These are phyloP conservation scores for Heliconius nattereri DNA, from an alignment of 1,140 invertebrate genomes.

Conservation along the genomic window DNA sequence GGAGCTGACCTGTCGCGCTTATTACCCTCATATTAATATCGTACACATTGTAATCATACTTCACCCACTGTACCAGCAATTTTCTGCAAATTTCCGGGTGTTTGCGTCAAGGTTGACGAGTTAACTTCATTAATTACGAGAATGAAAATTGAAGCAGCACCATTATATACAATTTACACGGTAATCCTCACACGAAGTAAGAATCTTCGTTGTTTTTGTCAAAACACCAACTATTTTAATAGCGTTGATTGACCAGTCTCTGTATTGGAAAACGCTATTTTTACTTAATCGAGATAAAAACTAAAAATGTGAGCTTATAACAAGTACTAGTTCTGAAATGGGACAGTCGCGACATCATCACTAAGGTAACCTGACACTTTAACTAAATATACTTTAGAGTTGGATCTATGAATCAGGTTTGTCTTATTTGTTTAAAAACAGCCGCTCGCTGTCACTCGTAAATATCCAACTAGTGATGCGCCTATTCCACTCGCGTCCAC, in stretches of 20 bases:
- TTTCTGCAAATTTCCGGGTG: constrained; percentile 35
- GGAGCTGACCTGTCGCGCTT: constrained; percentile 26
- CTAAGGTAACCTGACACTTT: constrained; percentile 30
- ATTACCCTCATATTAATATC: constrained; percentile 41
- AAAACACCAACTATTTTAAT: constrained; percentile 28
- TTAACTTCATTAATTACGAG: constrained; percentile 15
- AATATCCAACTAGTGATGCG: constrained; percentile 19
- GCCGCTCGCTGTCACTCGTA: constrained; percentile 36
- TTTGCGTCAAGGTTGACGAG: constrained; percentile 30
- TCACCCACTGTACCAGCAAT: background rate
- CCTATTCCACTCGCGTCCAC: constrained; percentile 30
- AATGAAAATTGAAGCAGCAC: constrained; percentile 27
- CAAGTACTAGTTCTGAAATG: background rate
- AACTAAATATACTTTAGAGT: constrained; percentile 39
- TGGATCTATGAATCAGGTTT: constrained; percentile 41
- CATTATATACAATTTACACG: constrained; percentile 33
- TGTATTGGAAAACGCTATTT: background rate
- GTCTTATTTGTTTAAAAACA: constrained; percentile 47
- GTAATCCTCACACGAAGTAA: constrained; percentile 19
- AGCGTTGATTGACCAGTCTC: constrained; percentile 25
- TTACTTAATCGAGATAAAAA: background rate
- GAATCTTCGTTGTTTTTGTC: constrained; percentile 30
- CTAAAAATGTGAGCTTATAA: background rate
- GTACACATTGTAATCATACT: constrained; percentile 2
- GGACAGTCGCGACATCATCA: constrained; percentile 17